A percentile compares a stretch with the other conserved stretches of the same genome.
phyloP scores from a whole-genome alignment of 92 coral and sea anemone genomes.

The Plumapathes pennacea region DNA sequence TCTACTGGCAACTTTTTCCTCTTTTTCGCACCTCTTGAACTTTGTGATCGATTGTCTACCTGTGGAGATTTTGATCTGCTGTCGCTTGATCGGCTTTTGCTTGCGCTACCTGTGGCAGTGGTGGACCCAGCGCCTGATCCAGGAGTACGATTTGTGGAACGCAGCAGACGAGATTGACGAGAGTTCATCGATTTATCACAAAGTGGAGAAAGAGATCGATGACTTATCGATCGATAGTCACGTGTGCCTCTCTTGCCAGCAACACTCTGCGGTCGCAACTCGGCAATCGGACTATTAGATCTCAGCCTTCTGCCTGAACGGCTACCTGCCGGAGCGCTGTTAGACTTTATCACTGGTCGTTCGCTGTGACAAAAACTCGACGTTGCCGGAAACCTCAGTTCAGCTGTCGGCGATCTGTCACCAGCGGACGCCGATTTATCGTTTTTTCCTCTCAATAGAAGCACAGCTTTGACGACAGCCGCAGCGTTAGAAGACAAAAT shows the following conservation, averaged over 20 bases:
- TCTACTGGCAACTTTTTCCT: not conserved
- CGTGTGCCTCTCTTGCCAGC: not conserved
- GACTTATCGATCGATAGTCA: not conserved
- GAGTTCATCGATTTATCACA: not conserved
- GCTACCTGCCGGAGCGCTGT: no score
- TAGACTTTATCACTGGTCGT: no score
- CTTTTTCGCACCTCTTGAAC: no score
- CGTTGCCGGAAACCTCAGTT: no score
- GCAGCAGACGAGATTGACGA: not conserved
- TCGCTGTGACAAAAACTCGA: no score
- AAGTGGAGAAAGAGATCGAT: not conserved
- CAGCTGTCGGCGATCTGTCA: no score
- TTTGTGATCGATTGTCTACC: no score
- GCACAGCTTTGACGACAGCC: constrained; percentile 80
- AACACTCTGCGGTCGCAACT: constrained; percentile 9
- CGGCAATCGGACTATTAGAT: constrained; percentile 37
- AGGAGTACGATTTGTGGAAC: not conserved
- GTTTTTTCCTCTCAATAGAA: constrained; percentile 52
- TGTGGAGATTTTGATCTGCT: no score
- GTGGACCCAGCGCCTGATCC: not conserved
- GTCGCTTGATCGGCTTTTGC: no score
- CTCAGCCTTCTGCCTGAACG: no score
- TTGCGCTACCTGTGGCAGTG: no score
- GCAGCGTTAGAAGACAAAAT: constrained; percentile 72
- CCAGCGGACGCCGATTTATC: no score